Evolutionary conservation across 1,140 invertebrate species (phyloP), one percentile per base, ranked within the genome.

Genomic region (Hydropsyche tenuis): DNA sequence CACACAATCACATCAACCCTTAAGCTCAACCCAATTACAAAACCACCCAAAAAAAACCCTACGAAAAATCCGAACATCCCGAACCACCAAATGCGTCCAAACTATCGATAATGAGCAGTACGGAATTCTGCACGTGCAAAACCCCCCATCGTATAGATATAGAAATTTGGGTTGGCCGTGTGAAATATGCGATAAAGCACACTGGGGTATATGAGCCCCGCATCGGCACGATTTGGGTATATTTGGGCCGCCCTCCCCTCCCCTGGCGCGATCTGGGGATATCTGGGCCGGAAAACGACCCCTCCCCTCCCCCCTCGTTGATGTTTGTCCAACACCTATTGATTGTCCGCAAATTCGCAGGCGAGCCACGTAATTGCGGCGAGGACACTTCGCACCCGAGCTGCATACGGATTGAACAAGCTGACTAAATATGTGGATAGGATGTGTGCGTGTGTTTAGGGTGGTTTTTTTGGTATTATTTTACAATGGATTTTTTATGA

Each of bases 321-420:
- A 48, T 56, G 48, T 70, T 70, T 70, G 48, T 27, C 42, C 46
- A 56, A 70, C 48, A 70, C 68, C 68, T 56, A 70, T 70, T 43
- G 46, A 70, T 56, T 70, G 68, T 70, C 51, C 46, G 30, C 73
- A 77, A 74, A 72, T 77, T 77, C 69, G 72, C 73, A 77, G 43
- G 22, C 68, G 25, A 64, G 73, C 43, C 73, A 64, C 69, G 73
- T 77, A 74, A 74, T 77, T 77, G 73, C 53, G 42, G 56, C 60
- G 51, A 70, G 48, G 63, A 64, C 73, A 70, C 68, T 74, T 74
- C 53, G 53, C 66, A 64, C 66, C 23, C 71, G 18, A 16, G 12
- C 51, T 72, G 70, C 53, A 65, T 65, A 65, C 63, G 56, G 56
- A 60, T 60, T 14, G 56, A 60, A 60, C 56, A 25, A 60, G 22